Evolutionary conservation across 2,797 vertebrate genomes (phyloP), one percentile per base, ranked within the genome.

Genomic region (Gymnothorax javanicus): DNA sequence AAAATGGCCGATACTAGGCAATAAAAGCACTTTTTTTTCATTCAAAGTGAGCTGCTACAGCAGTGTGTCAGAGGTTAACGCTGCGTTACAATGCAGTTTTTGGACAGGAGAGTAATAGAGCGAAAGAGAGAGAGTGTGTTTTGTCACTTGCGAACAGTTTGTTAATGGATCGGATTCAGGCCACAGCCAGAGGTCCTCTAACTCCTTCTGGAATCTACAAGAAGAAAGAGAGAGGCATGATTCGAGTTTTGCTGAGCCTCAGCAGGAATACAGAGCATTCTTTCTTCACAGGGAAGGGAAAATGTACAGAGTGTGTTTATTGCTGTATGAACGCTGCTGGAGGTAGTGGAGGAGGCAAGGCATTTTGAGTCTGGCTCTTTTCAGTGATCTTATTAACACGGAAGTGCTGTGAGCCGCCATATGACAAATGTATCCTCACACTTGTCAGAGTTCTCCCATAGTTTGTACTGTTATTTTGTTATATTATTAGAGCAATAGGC

Each of bases 231-330:
- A 88, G 79, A 84, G 88, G 87, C 90, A 79, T 85, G 90, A 86
- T 86, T 5, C 23, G 88, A 43, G 33, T 43, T 43, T 43, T 81
- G 50, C 87, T 59, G 52, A 58, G 15, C 7, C 86, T 85, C 86
- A 84, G 58, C 23, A 86, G 87, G 82, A 84, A 87, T 86, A 90
- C 33, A 43, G 33, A 1, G 33, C 89, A 87, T 91, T 88, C 85
- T 91, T 87, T 89, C 86, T 89, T 82, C 88, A 88, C 88, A 90
- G 77, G 89, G 89, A 88, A 92, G 83, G 84, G 90, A 91, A 92
- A 90, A 90, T 88, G 90, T 88, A 90, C 89, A 89, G 81, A 83
- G 82, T 91, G 83, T 89, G 87, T 81, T 94, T 92, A 94, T 92
- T 91, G 89, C 91, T 90, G 91, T 92, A 90, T 88, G 89, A 77